Evolutionary conservation across 2,888 invertebrate species (phyloP), one percentile per base, ranked within the genome.

Genomic region (Tipula helvola): DNA sequence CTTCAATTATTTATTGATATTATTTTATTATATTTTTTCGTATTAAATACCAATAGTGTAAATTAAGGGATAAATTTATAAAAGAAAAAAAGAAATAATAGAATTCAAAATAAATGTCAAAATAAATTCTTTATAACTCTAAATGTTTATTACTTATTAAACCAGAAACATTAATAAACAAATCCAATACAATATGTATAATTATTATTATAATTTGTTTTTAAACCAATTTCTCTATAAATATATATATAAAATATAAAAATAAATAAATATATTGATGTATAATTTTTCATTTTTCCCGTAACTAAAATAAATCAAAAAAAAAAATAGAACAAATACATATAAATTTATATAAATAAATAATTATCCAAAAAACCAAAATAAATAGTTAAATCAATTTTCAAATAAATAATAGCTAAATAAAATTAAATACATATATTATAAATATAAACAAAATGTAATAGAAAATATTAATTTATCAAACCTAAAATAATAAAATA

Each of bases 361-460:
- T 86, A 36, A 86, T 52, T 44, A 42, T 52, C 57, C 71, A 87
- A 57, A 86, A 44, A 87, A 86, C 83, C 16, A 84, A 39, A 41
- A 86, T 85, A 84, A 39, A 84, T 84, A 84, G n/a, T 39, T 84
- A 84, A 39, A 39, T 84, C 39, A 84, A 84, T 84, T 57, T 83
- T 86, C 47, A 47, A 86, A 87, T 39, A 87, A 16, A 44, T 87
- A 83, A 86, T 41, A 87, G 52, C 84, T 41, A 87, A 87, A 52
- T 42, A 39, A 47, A 87, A 87, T 83, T 52, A 86, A 71, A 18
- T 86, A 71, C 86, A 86, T 85, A 85, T 39, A 57, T 18, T 57
- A 84, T 44, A 86, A 86, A 39, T 42, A 41, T 36, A 41, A 83
- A 44, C n/a, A 83, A 71, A 57, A 28, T 71, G 71, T 71, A 71